phyloP scores from a whole-genome alignment of 2,888 invertebrate species.

The Microdon myrmicae region DNA sequence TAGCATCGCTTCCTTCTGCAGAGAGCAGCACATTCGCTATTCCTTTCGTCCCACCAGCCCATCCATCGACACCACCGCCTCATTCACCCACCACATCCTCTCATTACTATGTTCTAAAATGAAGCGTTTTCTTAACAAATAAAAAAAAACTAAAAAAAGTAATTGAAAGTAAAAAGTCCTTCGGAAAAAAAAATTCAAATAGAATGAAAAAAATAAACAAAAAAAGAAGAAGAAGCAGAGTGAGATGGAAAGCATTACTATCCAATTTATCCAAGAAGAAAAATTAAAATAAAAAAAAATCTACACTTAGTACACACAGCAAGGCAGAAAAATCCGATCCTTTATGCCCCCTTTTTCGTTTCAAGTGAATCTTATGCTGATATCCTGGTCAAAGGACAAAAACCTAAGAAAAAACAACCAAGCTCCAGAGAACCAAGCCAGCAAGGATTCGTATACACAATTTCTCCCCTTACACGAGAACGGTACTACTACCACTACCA shows the following conservation, averaged over 20 bases:
- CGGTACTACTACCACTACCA: constrained; percentile 2
- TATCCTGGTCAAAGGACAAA: constrained; percentile 42
- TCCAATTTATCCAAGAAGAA: constrained; percentile 43
- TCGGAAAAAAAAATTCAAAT: constrained; percentile 2
- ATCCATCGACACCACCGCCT: background rate
- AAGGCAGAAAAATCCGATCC: constrained; percentile 14
- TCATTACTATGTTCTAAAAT: background rate
- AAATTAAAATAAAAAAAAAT: constrained; percentile 45
- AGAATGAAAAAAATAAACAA: constrained; percentile 16
- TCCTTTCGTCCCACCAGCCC: background rate
- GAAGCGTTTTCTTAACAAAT: constrained; percentile 17
- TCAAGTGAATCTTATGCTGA: constrained; percentile 48
- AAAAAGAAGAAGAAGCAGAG: constrained; percentile 20
- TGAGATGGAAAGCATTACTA: constrained; percentile 44
- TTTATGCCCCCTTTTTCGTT: constrained; percentile 8
- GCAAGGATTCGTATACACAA: constrained; percentile 21
- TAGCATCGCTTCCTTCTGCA: constrained; percentile 6
- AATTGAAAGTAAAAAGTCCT: constrained; percentile 7
- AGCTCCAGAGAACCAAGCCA: constrained; percentile 18
- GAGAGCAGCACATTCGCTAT: background rate
- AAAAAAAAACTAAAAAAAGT: too few relatives aligned
- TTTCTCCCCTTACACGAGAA: constrained; percentile 12
- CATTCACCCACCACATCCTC: background rate
- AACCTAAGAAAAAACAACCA: background rate
- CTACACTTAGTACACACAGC: constrained; percentile 28